Conservation (phyloP, 2,797 vertebrate genomes). For the Lepilemur septentrionalis region DNA sequence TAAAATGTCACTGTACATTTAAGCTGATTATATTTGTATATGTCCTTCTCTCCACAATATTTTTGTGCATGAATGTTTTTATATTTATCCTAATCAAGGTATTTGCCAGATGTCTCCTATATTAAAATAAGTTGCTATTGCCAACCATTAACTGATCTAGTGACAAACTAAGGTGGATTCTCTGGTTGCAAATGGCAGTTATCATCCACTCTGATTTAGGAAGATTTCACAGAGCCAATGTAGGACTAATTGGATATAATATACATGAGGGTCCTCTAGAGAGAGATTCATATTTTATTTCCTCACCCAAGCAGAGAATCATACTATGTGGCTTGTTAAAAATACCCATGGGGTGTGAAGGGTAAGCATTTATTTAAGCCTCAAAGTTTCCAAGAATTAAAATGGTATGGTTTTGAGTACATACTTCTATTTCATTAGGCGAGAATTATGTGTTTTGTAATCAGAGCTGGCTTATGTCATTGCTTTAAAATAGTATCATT, state of each 20-base stretch:
- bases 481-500: background rate
- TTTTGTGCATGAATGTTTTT: background rate
- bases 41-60: background rate
- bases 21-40: background rate
- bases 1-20: background rate
- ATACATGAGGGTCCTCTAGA: conserved; percentile 49
- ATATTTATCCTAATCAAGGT: background rate
- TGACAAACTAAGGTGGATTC: background rate
- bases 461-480: background rate
- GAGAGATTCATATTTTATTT: conserved; percentile 67
- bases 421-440: background rate
- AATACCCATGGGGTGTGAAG: conserved; percentile 57
- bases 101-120: background rate
- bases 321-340: conserved; percentile 66
- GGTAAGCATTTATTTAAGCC: conserved; percentile 27
- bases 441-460: background rate
- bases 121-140: background rate
- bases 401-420: background rate
- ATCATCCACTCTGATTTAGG: conserved; percentile 41
- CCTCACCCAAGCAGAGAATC: conserved; percentile 50
- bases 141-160: background rate
- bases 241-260: conserved; percentile 53
- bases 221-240: conserved; percentile 38
- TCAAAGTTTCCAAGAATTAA: conserved; percentile 39
- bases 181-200: conserved; percentile 53